Evolutionary conservation across 2,113 vertebrate genomes (phyloP).

Genomic region (Callionymus lyra): DNA sequence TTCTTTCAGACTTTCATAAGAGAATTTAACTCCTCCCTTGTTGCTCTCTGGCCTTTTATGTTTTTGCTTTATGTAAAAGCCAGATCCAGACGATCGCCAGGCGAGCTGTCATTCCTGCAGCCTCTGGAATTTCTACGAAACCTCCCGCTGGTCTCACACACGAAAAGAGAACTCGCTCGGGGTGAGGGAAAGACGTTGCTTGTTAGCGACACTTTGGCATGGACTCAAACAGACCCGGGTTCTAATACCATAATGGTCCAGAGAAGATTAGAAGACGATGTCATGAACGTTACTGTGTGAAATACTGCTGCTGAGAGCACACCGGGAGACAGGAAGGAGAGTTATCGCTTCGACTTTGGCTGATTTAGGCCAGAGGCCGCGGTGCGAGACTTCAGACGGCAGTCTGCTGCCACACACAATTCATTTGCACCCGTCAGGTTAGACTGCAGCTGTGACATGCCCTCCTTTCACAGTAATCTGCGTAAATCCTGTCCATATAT

Average conservation of each 20-base stretch:
- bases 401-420: constrained; percentile 6
- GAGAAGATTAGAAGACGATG: constrained; percentile 11
- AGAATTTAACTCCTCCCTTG: constrained; percentile 30
- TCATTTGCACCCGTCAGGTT: constrained; percentile 6
- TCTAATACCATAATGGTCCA: background rate
- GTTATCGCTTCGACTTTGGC: constrained; percentile 32
- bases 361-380: constrained; percentile 34
- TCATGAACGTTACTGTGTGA: constrained; percentile 11
- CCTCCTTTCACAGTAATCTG: background rate
- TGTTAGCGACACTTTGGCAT: constrained; percentile 12
- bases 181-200: background rate
- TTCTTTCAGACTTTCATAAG: constrained; percentile 7
- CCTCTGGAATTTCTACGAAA: constrained; percentile 49
- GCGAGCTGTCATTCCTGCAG: constrained; percentile 51
- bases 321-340: constrained; percentile 23
- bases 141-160: constrained; percentile 11
- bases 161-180: background rate
- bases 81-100: constrained; percentile 55
- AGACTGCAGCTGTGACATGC: constrained; percentile 3
- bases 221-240: background rate
- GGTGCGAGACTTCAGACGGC: background rate
- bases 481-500: background rate
- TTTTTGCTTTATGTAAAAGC: constrained; percentile 30
- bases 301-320: background rate
- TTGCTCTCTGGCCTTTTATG: constrained; percentile 41